A percentile compares a stretch with the other conserved stretches of the same genome.
phyloP scores from a whole-genome alignment of 2,888 invertebrate species.

The Eristalinus sepulchralis region DNA sequence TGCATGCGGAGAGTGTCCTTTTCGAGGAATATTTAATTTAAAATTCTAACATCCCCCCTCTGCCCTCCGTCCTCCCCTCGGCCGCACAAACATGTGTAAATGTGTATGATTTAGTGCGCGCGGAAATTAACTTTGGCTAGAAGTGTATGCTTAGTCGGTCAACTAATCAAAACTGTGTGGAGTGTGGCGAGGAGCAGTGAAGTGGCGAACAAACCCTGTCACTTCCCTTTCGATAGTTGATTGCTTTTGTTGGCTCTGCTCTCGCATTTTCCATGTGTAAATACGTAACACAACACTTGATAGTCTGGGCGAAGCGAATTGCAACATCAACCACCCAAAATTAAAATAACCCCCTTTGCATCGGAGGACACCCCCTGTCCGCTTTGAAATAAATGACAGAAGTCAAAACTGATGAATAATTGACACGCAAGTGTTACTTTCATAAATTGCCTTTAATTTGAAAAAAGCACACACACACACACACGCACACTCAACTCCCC shows the following conservation, averaged over 20 bases:
- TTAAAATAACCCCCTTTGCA: neutral
- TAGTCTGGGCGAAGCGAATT: neutral
- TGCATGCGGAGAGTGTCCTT: conserved; percentile 33
- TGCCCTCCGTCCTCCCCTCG: neutral
- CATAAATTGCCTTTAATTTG: conserved; percentile 37
- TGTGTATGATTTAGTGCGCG: neutral
- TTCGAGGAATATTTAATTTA: conserved; percentile 62
- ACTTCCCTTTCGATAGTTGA: neutral
- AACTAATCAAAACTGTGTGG: conserved; percentile 60
- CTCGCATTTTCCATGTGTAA: neutral
- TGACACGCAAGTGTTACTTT: conserved; percentile 64
- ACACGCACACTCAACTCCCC: conserved; percentile 21
- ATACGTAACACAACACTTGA: neutral
- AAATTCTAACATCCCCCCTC: too few relatives aligned
- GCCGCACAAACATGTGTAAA: conserved; percentile 17
- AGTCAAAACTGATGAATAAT: conserved; percentile 63
- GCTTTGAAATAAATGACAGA: conserved; percentile 34
- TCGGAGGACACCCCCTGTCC: neutral
- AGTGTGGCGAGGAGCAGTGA: neutral
- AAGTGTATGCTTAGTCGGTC: conserved; percentile 37
- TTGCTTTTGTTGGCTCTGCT: neutral
- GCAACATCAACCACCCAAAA: neutral
- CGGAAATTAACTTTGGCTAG: neutral
- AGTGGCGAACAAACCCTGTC: neutral
- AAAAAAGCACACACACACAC: neutral